phyloP scores from a whole-genome alignment of 1,140 invertebrate genomes.

The Battus philenor region DNA sequence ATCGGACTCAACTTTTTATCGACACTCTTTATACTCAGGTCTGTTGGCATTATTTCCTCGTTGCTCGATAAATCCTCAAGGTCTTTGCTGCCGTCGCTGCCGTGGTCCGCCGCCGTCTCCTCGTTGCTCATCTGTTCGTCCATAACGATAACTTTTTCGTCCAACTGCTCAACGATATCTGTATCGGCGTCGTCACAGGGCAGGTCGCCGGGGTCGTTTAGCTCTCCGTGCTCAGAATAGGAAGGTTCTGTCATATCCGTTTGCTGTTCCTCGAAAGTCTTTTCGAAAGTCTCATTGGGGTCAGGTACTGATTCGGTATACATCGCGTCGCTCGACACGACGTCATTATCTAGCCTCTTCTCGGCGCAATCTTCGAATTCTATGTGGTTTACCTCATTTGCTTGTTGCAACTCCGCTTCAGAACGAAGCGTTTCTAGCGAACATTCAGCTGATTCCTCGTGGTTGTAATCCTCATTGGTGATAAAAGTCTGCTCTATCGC shows the following conservation, averaged over 20 bases:
- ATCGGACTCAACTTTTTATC: slow-evolving; percentile 26
- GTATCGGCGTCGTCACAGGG: slow-evolving; percentile 18
- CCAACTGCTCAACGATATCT: slow-evolving; percentile 15
- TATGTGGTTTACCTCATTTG: slow-evolving; percentile 40
- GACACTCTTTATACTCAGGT: slow-evolving; percentile 62
- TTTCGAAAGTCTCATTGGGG: slow-evolving; percentile 34
- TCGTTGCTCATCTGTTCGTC: slow-evolving; percentile 20
- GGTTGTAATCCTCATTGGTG: slow-evolving; percentile 43
- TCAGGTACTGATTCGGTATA: slow-evolving; percentile 56
- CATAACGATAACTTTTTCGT: slow-evolving; percentile 12
- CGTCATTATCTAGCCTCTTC: slow-evolving; percentile 46
- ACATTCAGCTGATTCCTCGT: slow-evolving; percentile 38
- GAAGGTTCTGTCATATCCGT: slow-evolving; percentile 19
- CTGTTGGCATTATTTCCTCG: slow-evolving; percentile 68
- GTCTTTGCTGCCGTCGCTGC: slow-evolving; percentile 30
- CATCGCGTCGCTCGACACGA: slow-evolving; percentile 30
- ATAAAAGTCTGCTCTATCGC: slow-evolving; percentile 39
- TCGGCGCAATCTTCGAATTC: slow-evolving; percentile 43
- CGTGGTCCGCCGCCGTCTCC: slow-evolving; percentile 17
- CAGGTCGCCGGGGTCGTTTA: slow-evolving; percentile 30
- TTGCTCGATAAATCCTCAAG: slow-evolving; percentile 24
- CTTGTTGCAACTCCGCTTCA: slow-evolving; percentile 33
- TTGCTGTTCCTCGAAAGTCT: slow-evolving; percentile 33
- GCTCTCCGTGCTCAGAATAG: slow-evolving; percentile 52
- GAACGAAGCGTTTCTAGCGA: slow-evolving; percentile 34